phyloP scores from a whole-genome alignment of 1,140 invertebrate genomes.

The Conus betulinus region DNA sequence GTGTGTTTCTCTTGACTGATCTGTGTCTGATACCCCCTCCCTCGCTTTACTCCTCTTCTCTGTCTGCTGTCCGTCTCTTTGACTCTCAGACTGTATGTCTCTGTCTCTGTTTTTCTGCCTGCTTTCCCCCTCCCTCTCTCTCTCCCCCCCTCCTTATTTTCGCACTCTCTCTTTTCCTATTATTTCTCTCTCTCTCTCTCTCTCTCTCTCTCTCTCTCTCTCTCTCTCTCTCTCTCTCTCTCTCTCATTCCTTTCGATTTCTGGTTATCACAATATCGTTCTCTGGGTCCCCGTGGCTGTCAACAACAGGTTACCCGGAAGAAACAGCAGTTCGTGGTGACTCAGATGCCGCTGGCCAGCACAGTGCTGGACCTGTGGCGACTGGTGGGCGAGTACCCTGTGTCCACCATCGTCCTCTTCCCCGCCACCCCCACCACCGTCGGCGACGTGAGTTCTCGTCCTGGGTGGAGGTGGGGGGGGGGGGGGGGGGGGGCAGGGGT shows the following conservation, averaged over 20 bases:
- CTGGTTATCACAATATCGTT: too few relatives aligned
- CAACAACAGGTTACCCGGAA: slow-evolving; percentile 24
- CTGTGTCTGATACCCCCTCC: too few relatives aligned
- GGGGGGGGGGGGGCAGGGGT: too few relatives aligned
- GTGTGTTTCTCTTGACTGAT: too few relatives aligned
- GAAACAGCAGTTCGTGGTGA: slow-evolving; percentile 15
- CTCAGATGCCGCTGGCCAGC: slow-evolving; percentile 16
- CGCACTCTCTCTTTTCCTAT: too few relatives aligned
- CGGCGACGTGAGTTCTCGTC: slow-evolving; percentile 3
- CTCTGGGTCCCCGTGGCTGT: neutral
- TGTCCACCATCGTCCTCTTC: slow-evolving; percentile 26
- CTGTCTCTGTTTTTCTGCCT: too few relatives aligned
- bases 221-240: too few relatives aligned
- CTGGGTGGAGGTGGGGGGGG: too few relatives aligned
- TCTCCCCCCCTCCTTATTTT: too few relatives aligned
- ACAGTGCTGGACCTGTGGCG: slow-evolving; percentile 29
- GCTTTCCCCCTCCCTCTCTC: neutral
- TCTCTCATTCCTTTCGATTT: too few relatives aligned
- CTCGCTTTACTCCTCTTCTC: neutral
- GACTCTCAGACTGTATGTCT: neutral
- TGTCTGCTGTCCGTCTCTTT: neutral
- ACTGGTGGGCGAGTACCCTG: slow-evolving; percentile 15
- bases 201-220: too few relatives aligned
- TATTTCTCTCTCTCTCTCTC: too few relatives aligned
- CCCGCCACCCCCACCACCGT: neutral